A percentile compares a stretch with the other conserved stretches of the same genome.
These are phyloP conservation scores for Pimpla rufipes DNA, from an alignment of 2,888 invertebrate genomes.

Conservation along the genomic window DNA sequence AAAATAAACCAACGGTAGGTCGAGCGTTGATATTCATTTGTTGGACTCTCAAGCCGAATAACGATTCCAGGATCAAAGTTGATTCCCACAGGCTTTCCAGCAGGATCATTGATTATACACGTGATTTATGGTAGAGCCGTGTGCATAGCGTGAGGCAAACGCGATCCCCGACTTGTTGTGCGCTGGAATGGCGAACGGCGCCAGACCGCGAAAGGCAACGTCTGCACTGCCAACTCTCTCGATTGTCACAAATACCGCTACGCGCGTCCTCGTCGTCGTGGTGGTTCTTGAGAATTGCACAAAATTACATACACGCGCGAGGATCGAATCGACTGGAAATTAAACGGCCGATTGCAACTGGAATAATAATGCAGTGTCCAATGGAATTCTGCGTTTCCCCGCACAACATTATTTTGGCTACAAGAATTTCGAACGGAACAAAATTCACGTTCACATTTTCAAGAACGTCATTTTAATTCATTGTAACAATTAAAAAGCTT, in stretches of 20 bases:
- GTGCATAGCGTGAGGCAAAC: conserved; percentile 38
- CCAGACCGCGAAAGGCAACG: conserved; percentile 71
- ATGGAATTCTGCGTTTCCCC: no score
- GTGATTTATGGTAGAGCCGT: no score
- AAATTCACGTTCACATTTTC: no score
- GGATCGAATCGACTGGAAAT: conserved; percentile 29
- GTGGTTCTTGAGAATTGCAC: conserved; percentile 19
- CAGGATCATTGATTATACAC: conserved; percentile 17
- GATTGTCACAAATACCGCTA: conserved; percentile 41
- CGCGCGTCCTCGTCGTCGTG: conserved; percentile 33
- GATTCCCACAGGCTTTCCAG: conserved; percentile 31
- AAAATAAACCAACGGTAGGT: conserved; percentile 72
- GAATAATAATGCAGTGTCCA: conserved; percentile 2
- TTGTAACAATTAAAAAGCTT: no score
- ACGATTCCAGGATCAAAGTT: conserved; percentile 72
- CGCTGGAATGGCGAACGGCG: conserved; percentile 65
- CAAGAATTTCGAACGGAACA: no score
- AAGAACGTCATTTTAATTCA: no score
- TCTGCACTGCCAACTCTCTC: conserved; percentile 55
- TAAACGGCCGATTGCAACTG: conserved; percentile 9
- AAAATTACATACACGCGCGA: conserved; percentile 21
- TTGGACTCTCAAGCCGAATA: conserved; percentile 76
- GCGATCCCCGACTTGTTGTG: conserved; percentile 49
- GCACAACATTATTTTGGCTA: no score
- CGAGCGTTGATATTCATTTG: conserved; percentile 73